These are phyloP conservation scores for Platyrinchus mystaceus DNA, from an alignment of 2,797 vertebrate species.

Conservation along the genomic window DNA sequence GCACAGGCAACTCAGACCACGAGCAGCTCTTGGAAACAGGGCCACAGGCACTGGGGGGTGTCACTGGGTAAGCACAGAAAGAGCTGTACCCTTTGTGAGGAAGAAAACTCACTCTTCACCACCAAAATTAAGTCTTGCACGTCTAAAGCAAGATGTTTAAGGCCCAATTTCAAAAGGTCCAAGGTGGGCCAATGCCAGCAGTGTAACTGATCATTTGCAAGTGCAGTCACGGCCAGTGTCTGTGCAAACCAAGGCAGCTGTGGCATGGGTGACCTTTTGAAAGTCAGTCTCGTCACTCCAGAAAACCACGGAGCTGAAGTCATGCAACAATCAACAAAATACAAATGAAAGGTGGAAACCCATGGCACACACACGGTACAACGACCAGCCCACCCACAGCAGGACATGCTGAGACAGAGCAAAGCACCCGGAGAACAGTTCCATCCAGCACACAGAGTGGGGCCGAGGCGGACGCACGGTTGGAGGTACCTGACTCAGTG, in stretches of 20 bases:
- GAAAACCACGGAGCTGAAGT: slow-evolving; percentile 23
- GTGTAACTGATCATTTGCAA: neutral
- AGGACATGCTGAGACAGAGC: slow-evolving; percentile 73
- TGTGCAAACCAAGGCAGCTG: slow-evolving; percentile 4
- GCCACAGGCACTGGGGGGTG: neutral
- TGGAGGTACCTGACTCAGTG: slow-evolving; percentile 93
- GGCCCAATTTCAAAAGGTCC: slow-evolving; percentile 59
- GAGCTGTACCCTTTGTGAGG: neutral
- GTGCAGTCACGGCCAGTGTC: neutral
- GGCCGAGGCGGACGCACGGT: slow-evolving; percentile 34
- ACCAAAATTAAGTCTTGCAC: neutral
- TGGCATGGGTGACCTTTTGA: slow-evolving; percentile 37
- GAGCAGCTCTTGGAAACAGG: neutral
- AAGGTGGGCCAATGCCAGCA: neutral
- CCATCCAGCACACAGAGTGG: neutral
- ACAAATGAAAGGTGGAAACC: slow-evolving; percentile 40
- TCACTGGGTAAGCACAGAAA: neutral
- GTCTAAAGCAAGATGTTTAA: slow-evolving; percentile 27
- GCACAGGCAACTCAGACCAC: neutral
- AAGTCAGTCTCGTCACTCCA: slow-evolving; percentile 18
- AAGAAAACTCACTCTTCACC: neutral
- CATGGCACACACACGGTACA: neutral
- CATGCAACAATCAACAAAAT: slow-evolving; percentile 58
- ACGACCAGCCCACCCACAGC: slow-evolving; percentile 16
- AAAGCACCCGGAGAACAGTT: slow-evolving; percentile 28